Base-by-base conservation (phyloP, 2,113 vertebrate species). In the Irena cyanogastra region DNA sequence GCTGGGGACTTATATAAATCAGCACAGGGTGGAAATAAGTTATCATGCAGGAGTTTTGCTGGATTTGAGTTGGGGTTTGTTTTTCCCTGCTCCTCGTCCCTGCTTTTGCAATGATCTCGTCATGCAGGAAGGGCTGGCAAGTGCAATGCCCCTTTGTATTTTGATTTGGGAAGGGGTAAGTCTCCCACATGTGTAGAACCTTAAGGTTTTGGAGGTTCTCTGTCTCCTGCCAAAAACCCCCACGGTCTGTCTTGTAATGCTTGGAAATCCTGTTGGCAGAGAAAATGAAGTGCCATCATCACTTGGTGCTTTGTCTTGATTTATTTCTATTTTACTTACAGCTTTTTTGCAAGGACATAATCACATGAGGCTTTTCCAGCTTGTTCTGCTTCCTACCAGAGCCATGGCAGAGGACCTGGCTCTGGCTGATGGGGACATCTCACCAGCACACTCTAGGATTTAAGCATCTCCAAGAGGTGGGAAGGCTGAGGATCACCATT, bases 171-270 rank as follows among this genome's bases (percentile, higher is more conserved):
- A 39, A 35, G 16, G 19, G 33, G 23, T 65, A 39, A 53, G 16
- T 35, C 5, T 76, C 23, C n/a, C 8, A 39, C 17, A 16, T 0
- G 0, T n/a, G 13, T 33, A 42, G 59, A 91, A 37, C 17, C 11
- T 63, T 24, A 22, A 11, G 7, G 16, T 59, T 92, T 86, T 50
- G 27, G 50, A 80, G 10, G 23, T 71, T 70, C 42, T 63, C 19
- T 6, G 0, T 7, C 30, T 87, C 35, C 39, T 75, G 30, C 27
- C 18, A 63, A 66, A 74, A n/a, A 3, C 2, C 16, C 9, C 19
- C 4, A 7, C 13, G 10, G 12, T 14, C 64, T 57, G 3, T 81
- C 21, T 57, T 13, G 15, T 39, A 47, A 42, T 18, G 6, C 24
- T 57, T 75, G 42, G 39, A 72, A 89, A 42, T 37, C 31, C 44